Base-by-base conservation (phyloP, 2,797 vertebrate genomes). In the Nannoperca obscura region DNA sequence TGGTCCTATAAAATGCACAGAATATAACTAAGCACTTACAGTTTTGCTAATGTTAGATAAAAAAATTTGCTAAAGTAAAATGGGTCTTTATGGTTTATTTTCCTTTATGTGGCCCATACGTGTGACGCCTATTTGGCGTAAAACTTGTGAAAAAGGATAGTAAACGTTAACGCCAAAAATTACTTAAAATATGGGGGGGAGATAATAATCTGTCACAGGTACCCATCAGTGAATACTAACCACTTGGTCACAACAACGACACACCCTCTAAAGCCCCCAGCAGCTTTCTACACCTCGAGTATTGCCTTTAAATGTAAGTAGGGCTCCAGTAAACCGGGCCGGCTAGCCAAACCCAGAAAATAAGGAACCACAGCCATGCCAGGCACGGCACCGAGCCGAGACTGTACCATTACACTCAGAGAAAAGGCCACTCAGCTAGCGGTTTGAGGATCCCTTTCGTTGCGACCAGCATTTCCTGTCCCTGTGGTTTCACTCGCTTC, bases 231-330 rank as follows among this genome's bases (percentile, higher is more conserved):
- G 65, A 77, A 86, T 70, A 47, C 85, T 90, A 89, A 88, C 85
- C 90, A 60, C 76, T 88, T 12, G 87, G 85, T 84, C 89, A 82
- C 70, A 88, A 88, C 83, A 89, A 82, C 92, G 93, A 94, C 93
- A 95, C 94, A 93, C 94, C 93, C 94, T 94, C 92, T 53, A 17
- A 79, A 84, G 67, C 82, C 80, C 83, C 82, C 78, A 75, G 82
- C 80, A 82, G 87, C 81, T 44, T 46, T 52, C 74, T 34, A 79
- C 82, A 72, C 72, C 44, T 34, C 64, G 74, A 69, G 47, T 10
- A 49, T 7, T 79, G 67, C 52, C 81, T 68, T 36, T 61, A 49
- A 72, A 57, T 9, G 84, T 53, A n/a, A n/a, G n/a, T n/a, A n/a
- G n/a, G 75, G 74, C 76, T 74, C 72, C 46, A 46, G 17, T 38